These are phyloP conservation scores for Callithrix jacchus DNA, from an alignment of 2,113 vertebrate species.

Conservation along the genomic window DNA sequence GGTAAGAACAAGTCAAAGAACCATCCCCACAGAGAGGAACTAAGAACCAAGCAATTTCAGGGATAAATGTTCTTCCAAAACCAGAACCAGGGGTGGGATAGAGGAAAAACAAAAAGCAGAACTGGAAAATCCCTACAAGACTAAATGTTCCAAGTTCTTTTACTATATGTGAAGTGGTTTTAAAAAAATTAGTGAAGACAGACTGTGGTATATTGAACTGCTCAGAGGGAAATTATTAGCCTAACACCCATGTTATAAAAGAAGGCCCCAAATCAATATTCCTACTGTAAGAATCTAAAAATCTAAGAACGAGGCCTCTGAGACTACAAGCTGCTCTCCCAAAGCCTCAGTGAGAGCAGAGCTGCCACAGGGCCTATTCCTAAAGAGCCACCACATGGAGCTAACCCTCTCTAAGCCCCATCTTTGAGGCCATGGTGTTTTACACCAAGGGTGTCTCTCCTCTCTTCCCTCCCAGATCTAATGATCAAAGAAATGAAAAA, in stretches of 20 bases:
- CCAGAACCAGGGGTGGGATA: too few species aligned
- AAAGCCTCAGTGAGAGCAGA: background rate
- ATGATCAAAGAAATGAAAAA: background rate
- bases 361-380: background rate
- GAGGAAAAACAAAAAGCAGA: background rate
- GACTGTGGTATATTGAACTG: background rate
- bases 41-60: background rate
- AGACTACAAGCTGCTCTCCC: background rate
- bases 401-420: background rate
- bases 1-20: background rate
- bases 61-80: background rate
- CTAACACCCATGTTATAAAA: background rate
- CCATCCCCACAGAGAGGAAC: background rate
- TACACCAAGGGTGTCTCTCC: background rate
- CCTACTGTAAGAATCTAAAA: background rate
- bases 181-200: background rate
- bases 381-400: background rate
- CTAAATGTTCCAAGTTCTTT: background rate
- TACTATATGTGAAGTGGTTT: background rate
- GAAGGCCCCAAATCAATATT: background rate
- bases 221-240: background rate
- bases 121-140: background rate
- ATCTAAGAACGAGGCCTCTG: background rate
- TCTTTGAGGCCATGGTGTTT: background rate
- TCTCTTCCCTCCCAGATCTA: background rate